Evolutionary conservation across 2,113 vertebrate species (phyloP), one percentile per base, ranked within the genome.

Genomic region (Cryptomyrus ogoouensis): DNA sequence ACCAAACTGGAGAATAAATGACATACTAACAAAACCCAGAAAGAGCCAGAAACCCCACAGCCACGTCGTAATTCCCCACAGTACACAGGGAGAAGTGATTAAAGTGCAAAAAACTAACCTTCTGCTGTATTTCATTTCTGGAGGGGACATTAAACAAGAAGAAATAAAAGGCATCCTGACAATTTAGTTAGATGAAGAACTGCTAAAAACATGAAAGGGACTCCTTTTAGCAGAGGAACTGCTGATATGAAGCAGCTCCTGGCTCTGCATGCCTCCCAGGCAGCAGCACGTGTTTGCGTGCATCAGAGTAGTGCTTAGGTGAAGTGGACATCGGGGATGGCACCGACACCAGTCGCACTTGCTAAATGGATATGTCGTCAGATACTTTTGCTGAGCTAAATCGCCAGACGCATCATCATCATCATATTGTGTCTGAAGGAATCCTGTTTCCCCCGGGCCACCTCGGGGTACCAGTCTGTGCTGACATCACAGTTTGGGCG

Each of bases 401-500:
- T 93, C 92, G 91, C 91, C 86, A 94, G 91, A 93, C 93, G 94
- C 93, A 83, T 93, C 50, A 49, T 94, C 86, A 83, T 93, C 50
- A 49, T 80, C 66, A 52, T 89, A 21, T 46, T 90, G 86, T 92
- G 94, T 94, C 93, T 88, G 92, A 92, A 94, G 90, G 91, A 92
- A 93, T 95, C 93, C 93, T 92, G 93, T 95, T 96, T 96, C 97
- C 97, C 97, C 96, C 13, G 94, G 96, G 96, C 94, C 94, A 96
- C 94, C 95, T 95, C 94, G 95, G 94, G 95, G 94, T 93, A 94
- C 94, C 94, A 80, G 92, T 93, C 93, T 94, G 94, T 94, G 91
- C 91, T 95, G 95, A 94, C 89, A 92, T 95, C 95, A 96, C 80
- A 94, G 92, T 89, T 90, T 92, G 93, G 93, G 49, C 31, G 2